These are phyloP conservation scores for Propithecus deckenii DNA, from an alignment of 2,797 vertebrate species.

Conservation along the genomic window DNA sequence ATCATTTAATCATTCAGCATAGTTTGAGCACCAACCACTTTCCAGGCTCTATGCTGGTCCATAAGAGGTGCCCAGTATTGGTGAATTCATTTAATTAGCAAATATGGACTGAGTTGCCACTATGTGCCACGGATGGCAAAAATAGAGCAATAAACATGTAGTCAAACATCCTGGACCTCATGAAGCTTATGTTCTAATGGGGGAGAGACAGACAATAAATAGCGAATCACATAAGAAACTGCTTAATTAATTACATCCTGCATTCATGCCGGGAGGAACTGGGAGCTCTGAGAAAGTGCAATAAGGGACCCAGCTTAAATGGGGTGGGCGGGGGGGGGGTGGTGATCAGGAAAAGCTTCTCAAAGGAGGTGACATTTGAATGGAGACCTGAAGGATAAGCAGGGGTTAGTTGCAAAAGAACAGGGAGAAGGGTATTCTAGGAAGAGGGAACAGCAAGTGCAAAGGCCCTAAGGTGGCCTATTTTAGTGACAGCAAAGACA, in stretches of 20 bases:
- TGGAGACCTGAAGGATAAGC: not conserved
- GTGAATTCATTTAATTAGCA: not conserved
- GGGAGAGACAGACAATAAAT: not conserved
- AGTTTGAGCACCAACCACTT: not conserved
- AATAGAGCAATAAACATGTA: not conserved
- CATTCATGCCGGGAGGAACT: not conserved
- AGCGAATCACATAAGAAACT: not conserved
- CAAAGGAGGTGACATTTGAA: not conserved
- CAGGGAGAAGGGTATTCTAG: not conserved
- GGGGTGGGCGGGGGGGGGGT: too few species aligned
- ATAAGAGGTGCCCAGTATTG: not conserved
- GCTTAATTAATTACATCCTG: not conserved
- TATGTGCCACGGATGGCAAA: not conserved
- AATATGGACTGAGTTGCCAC: not conserved
- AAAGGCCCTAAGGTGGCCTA: not conserved
- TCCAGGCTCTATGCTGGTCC: not conserved
- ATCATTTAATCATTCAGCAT: not conserved
- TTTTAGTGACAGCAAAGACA: not conserved
- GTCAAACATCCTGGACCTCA: not conserved
- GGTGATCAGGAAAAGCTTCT: not conserved
- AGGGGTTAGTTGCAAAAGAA: not conserved
- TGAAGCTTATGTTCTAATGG: not conserved
- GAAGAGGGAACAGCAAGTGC: not conserved
- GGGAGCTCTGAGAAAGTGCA: not conserved
- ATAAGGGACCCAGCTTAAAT: not conserved